phyloP scores from a whole-genome alignment of 2,888 invertebrate species.

The Rhopalosiphum nymphaeae region DNA sequence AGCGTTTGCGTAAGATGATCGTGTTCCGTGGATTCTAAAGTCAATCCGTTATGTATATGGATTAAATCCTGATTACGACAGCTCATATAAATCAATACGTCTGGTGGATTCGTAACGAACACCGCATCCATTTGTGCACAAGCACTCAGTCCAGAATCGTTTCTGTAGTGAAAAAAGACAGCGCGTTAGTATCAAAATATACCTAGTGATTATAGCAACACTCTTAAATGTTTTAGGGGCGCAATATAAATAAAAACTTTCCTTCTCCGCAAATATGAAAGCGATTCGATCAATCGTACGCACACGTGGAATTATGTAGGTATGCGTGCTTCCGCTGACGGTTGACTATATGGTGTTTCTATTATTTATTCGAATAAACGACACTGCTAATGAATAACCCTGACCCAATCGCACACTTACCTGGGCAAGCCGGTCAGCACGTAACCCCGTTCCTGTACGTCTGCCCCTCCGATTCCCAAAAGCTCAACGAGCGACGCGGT shows the following conservation, averaged over 20 bases:
- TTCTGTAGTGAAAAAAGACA: neutral
- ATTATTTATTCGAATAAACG: too few relatives aligned
- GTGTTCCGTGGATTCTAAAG: neutral
- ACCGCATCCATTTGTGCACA: neutral
- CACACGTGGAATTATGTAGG: too few relatives aligned
- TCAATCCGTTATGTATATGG: neutral
- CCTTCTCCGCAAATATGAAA: neutral
- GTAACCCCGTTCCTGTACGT: constrained; percentile 37
- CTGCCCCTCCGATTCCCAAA: neutral
- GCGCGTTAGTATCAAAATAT: neutral
- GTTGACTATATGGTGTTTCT: too few relatives aligned
- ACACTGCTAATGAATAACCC: too few relatives aligned
- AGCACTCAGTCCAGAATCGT: neutral
- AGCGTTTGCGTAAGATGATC: neutral
- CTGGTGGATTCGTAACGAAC: constrained; percentile 6
- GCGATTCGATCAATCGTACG: neutral
- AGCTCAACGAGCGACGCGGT: neutral
- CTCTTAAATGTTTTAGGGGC: neutral
- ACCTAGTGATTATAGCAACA: neutral
- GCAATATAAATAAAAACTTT: neutral
- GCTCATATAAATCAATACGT: constrained; percentile 51
- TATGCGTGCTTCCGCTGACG: too few relatives aligned
- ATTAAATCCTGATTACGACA: neutral
- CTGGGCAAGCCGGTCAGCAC: constrained; percentile 55
- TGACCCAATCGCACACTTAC: neutral